Evolutionary conservation across 2,888 invertebrate species (phyloP).

Genomic region (Latrodectus elegans): DNA sequence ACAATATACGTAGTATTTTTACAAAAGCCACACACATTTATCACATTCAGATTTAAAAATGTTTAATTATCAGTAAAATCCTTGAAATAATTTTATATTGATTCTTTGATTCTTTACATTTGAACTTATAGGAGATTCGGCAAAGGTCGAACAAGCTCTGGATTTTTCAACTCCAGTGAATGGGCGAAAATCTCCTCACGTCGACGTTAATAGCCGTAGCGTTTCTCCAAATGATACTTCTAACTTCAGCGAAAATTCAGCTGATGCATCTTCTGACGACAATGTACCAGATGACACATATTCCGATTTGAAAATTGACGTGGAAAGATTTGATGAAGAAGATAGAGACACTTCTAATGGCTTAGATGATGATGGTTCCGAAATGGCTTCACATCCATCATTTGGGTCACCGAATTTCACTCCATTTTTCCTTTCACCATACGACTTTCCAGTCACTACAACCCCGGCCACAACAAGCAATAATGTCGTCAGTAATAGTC

Average conservation of each 20-base stretch:
- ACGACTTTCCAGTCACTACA: slow-evolving; percentile 76
- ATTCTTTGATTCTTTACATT: background rate
- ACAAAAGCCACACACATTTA: no score
- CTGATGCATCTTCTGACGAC: slow-evolving; percentile 53
- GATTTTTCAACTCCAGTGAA: slow-evolving; percentile 53
- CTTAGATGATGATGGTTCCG: slow-evolving; percentile 58
- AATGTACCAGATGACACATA: slow-evolving; percentile 38
- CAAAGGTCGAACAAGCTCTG: slow-evolving; percentile 57
- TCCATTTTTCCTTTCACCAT: slow-evolving; percentile 56
- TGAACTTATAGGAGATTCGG: slow-evolving; percentile 21
- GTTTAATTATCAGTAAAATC: background rate
- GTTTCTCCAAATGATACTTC: slow-evolving; percentile 68
- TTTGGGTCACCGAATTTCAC: slow-evolving; percentile 59
- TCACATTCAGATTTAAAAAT: no score
- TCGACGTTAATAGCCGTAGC: slow-evolving; percentile 45
- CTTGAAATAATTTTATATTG: background rate
- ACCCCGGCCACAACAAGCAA: slow-evolving; percentile 39
- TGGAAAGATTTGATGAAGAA: slow-evolving; percentile 55
- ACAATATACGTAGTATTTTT: no score
- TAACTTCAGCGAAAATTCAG: slow-evolving; percentile 63
- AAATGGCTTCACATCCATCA: slow-evolving; percentile 30
- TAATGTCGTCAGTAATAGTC: background rate
- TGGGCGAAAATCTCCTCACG: slow-evolving; percentile 41
- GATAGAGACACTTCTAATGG: slow-evolving; percentile 43
- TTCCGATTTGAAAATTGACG: slow-evolving; percentile 46